Evolutionary conservation across 2,113 vertebrate genomes (phyloP).

Genomic region (Sylvia atricapilla): DNA sequence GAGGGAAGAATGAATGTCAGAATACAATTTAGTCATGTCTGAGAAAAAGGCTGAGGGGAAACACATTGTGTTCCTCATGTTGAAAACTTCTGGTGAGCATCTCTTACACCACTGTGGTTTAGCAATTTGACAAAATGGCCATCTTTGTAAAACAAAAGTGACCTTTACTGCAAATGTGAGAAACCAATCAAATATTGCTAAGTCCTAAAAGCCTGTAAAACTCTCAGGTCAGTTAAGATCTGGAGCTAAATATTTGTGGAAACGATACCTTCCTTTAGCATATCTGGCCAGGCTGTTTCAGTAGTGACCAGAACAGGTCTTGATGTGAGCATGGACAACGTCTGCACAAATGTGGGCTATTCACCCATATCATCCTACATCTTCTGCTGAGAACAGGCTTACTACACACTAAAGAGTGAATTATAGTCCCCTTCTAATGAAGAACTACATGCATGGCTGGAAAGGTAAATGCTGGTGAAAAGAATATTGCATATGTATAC

Average conservation of each 20-base stretch:
- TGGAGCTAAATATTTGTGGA: neutral
- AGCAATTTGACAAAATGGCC: neutral
- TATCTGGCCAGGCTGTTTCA: neutral
- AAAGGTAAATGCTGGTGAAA: neutral
- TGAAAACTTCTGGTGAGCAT: neutral
- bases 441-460: neutral
- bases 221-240: neutral
- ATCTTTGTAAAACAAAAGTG: neutral
- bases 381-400: neutral
- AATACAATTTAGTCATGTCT: neutral
- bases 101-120: neutral
- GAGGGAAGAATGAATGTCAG: neutral
- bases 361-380: neutral
- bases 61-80: neutral
- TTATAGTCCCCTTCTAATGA: neutral
- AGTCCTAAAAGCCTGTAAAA: neutral
- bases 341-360: neutral
- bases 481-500: neutral
- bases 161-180: neutral
- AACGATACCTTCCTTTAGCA: neutral
- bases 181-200: neutral
- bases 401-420: neutral
- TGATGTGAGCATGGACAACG: fast-evolving
- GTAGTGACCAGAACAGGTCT: neutral
- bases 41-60: neutral